phyloP scores from a whole-genome alignment of 23 tunicate genomes.

The Trididemnum miniatum region DNA sequence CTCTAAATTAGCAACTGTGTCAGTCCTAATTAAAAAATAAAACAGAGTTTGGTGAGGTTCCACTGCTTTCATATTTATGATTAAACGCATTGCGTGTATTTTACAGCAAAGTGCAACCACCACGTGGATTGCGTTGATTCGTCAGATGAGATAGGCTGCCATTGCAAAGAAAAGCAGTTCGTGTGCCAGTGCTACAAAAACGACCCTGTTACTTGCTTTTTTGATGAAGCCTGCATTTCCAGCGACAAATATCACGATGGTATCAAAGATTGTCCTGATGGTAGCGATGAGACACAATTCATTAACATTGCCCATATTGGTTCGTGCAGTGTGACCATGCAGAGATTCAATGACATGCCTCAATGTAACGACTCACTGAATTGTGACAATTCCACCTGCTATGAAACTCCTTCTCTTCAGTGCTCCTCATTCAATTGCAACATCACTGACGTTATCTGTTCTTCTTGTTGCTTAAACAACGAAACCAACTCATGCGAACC shows the following conservation, averaged over 20 bases:
- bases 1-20: too few species aligned
- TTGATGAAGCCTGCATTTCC: not conserved
- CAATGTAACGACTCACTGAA: not conserved
- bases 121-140: not conserved
- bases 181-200: not conserved
- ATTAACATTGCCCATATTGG: not conserved
- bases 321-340: not conserved
- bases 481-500: not conserved
- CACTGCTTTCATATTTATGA: too few species aligned
- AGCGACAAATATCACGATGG: not conserved
- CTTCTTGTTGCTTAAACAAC: not conserved
- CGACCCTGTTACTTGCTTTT: not conserved
- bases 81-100: too few species aligned
- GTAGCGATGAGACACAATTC: not conserved
- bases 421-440: not conserved
- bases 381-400: conserved; percentile 3
- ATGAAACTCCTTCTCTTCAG: not conserved
- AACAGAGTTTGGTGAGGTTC: too few species aligned
- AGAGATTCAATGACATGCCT: not conserved
- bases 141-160: not conserved
- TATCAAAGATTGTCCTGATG: not conserved
- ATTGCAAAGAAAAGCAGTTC: not conserved
- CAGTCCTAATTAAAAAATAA: too few species aligned
- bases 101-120: not conserved
- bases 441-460: conserved; percentile 4